phyloP scores from a whole-genome alignment of 23 tunicate genomes.

The Clavelina lepadiformis region DNA sequence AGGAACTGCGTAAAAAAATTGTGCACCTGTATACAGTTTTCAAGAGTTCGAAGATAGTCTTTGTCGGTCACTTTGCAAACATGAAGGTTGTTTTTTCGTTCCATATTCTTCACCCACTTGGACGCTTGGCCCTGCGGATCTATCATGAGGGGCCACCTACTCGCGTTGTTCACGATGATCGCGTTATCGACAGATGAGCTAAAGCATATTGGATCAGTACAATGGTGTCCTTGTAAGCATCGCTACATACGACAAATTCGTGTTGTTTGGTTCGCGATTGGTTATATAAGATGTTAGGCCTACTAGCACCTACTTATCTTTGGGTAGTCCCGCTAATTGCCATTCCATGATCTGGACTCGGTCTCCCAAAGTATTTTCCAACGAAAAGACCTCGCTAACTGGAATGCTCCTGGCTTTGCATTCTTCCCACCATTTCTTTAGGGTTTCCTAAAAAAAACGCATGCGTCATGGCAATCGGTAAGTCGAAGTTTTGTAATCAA shows the following conservation, averaged over 20 bases:
- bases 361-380: constrained; percentile 79
- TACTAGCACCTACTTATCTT: constrained; percentile 77
- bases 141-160: constrained; percentile 89
- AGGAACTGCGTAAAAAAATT: too few relatives aligned
- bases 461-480: too few relatives aligned
- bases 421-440: constrained; percentile 68
- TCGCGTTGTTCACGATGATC: constrained; percentile 77
- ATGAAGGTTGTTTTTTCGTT: constrained; percentile 62
- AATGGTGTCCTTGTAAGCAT: too few relatives aligned
- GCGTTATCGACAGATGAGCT: constrained; percentile 86
- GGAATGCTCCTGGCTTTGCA: constrained; percentile 62
- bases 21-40: constrained; percentile 74
- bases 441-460: constrained; percentile 24
- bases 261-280: too few relatives aligned
- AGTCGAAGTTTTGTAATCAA: not conserved
- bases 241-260: too few relatives aligned
- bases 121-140: constrained; percentile 94
- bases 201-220: not conserved
- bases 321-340: constrained; percentile 93
- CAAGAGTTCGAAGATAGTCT: constrained; percentile 66
- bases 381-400: constrained; percentile 67
- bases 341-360: constrained; percentile 89
- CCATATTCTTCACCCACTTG: constrained; percentile 91
- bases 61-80: constrained; percentile 80
- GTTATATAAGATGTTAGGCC: too few relatives aligned